Evolutionary conservation across 2,888 invertebrate species (phyloP).

Genomic region (Thymelicus sylvestris): DNA sequence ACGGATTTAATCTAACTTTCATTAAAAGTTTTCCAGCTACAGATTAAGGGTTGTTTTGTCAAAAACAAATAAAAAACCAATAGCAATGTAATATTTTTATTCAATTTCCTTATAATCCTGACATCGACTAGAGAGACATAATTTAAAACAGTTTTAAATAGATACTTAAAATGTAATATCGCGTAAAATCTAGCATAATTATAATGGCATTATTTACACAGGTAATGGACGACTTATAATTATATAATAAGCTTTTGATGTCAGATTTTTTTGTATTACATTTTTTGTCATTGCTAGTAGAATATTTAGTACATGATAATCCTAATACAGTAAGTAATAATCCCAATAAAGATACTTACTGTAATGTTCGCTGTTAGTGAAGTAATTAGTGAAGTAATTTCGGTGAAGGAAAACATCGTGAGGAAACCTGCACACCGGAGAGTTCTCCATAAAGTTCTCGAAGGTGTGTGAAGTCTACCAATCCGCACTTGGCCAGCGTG

Average conservation of each 20-base stretch:
- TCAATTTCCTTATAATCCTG: not conserved
- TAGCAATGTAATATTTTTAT: conserved; percentile 20
- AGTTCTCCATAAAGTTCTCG: too few relatives aligned
- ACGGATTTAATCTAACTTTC: too few relatives aligned
- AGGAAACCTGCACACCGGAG: too few relatives aligned
- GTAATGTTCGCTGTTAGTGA: not conserved
- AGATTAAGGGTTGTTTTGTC: too few relatives aligned
- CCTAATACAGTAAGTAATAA: not conserved
- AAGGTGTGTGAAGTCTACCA: too few relatives aligned
- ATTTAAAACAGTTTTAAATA: not conserved
- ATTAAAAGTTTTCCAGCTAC: too few relatives aligned
- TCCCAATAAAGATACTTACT: not conserved
- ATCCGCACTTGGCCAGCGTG: too few relatives aligned
- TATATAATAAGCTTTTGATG: conserved; percentile 3
- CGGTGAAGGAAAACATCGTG: too few relatives aligned
- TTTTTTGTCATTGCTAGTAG: not conserved
- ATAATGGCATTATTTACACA: conserved; percentile 30
- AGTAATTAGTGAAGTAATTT: too few relatives aligned
- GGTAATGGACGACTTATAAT: conserved; percentile 22
- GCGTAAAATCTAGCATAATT: conserved; percentile 10
- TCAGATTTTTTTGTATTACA: not conserved
- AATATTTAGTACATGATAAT: not conserved
- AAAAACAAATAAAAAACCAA: not conserved
- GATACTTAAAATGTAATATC: conserved; percentile 1
- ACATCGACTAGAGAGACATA: not conserved